Evolutionary conservation across 2,888 invertebrate species (phyloP), one percentile per base, ranked within the genome.

Genomic region (Lycophotia porphyrea): DNA sequence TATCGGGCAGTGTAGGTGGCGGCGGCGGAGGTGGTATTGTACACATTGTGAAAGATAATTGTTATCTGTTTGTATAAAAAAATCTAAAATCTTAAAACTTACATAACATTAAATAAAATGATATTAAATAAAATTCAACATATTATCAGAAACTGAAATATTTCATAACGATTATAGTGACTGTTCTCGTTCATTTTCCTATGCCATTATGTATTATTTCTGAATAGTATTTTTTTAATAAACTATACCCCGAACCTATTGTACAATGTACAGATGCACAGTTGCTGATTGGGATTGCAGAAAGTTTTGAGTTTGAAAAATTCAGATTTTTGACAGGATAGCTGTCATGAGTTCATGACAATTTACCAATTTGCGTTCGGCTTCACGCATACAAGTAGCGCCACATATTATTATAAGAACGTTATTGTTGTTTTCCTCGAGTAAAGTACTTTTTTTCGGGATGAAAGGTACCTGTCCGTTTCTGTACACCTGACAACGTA

Each of bases 1-100:
- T 75, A 36, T 88, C 78, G 24, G 84, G 77, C 63, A 86, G 69
- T 31, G 79, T 39, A 1, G 85, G 86, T 52, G 91, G 93, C 15
- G 92, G 94, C 34, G 93, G 93, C 21, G 94, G 94, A 49, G 94
- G 92, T 24, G 95, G 95, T 86, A 93, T 90, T 39, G 95, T 89
- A 86, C 95, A 94, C 95, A 96, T 96, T 86, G 76, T 92, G 42
- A 27, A 52, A 63, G 13, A 31, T 74, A 72, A 21, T 13, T 55
- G 27, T 52, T 15, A 52, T 18, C 1, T 70, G 61, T 11, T n/a
- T 47, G 27, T n/a, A 27, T 42, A 64, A 74, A 78, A 67, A n/a
- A 47, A 63, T 64, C 7, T 44, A 64, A 55, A 55, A 36, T 47
- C 73, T 44, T 68, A 31, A 49, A 75, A 78, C 72, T 84, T 88